Evolutionary conservation across 2,888 invertebrate species (phyloP).

Genomic region (Mystacides longicornis): DNA sequence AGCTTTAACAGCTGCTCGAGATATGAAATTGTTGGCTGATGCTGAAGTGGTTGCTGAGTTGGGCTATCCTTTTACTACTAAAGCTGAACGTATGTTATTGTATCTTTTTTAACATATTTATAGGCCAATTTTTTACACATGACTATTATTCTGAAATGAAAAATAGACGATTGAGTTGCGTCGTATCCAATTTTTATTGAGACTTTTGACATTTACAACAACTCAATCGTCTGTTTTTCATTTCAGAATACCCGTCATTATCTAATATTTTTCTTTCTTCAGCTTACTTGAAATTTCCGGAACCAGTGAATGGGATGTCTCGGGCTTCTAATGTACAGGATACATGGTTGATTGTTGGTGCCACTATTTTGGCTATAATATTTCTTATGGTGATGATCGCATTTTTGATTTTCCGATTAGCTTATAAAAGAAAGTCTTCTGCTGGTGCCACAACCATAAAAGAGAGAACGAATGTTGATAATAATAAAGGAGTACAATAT

Average conservation of each 20-base stretch:
- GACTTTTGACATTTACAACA: too few relatives aligned
- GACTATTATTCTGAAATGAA: too few relatives aligned
- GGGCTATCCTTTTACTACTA: conserved; percentile 69
- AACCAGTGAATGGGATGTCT: conserved; percentile 52
- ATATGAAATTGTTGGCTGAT: conserved; percentile 73
- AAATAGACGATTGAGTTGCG: too few relatives aligned
- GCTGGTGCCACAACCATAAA: conserved; percentile 19
- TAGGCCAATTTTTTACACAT: too few relatives aligned
- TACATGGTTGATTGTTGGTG: conserved; percentile 59
- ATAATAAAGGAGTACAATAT: conserved; percentile 30
- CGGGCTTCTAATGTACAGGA: conserved; percentile 38
- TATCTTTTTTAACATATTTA: too few relatives aligned
- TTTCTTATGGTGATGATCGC: conserved; percentile 51
- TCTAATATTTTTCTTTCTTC: conserved; percentile 27
- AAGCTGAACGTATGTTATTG: conserved; percentile 71
- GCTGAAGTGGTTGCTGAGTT: conserved; percentile 67
- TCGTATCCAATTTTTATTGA: too few relatives aligned
- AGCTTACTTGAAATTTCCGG: conserved; percentile 63
- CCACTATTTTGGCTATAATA: conserved; percentile 52
- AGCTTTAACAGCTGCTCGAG: conserved; percentile 72
- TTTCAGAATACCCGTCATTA: too few relatives aligned
- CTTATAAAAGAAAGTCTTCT: conserved; percentile 27
- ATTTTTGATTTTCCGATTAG: conserved; percentile 41
- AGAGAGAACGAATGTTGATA: conserved; percentile 31
- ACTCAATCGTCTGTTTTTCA: too few relatives aligned